Percentiles rank a stretch among this genome's conserved stretches.
phyloP scores from a whole-genome alignment of 2,113 vertebrate genomes.

The Irena cyanogastra region DNA sequence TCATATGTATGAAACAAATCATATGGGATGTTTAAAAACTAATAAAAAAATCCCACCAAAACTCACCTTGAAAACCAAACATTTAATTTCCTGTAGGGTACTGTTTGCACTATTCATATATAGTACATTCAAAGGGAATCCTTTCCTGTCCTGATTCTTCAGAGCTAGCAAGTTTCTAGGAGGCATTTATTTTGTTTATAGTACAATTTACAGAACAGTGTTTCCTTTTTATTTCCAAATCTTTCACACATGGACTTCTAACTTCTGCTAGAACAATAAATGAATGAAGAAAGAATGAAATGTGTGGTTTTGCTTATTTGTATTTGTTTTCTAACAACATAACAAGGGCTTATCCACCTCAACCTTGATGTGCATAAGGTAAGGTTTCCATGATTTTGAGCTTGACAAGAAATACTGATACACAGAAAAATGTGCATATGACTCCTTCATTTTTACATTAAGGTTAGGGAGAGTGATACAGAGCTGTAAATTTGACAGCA shows the following conservation, averaged over 20 bases:
- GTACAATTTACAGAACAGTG: background rate
- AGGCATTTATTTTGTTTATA: background rate
- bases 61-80: background rate
- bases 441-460: background rate
- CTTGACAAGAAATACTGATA: background rate
- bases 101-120: background rate
- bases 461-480: background rate
- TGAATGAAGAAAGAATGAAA: background rate
- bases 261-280: background rate
- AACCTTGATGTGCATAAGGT: background rate
- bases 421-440: accelerated
- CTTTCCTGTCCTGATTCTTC: background rate
- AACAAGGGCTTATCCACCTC: background rate
- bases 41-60: background rate
- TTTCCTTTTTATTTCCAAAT: background rate
- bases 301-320: background rate
- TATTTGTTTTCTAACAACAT: background rate
- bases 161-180: background rate
- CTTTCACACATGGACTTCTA: background rate
- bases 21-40: background rate
- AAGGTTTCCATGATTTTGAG: background rate
- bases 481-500: background rate
- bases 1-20: background rate
- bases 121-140: background rate
- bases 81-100: background rate